Evolutionary conservation across 2,113 vertebrate species (phyloP).

Genomic region (Tachysurus vachellii): DNA sequence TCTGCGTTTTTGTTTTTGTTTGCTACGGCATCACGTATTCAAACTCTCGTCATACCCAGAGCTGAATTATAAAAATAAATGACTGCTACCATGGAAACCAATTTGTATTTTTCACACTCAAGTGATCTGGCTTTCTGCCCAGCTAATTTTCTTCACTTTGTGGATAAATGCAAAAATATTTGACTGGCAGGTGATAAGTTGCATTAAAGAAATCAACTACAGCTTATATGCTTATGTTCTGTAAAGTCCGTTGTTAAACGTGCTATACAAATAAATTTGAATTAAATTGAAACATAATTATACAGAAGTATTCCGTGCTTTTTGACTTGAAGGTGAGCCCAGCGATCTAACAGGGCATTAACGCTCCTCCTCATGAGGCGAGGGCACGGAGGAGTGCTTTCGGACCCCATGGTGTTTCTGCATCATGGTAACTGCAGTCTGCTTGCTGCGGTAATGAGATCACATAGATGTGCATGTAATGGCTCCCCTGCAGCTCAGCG

Average conservation of each 20-base stretch:
- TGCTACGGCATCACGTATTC: neutral
- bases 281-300: no score
- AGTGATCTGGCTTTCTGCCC: neutral
- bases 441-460: slow-evolving; percentile 73
- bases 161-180: neutral
- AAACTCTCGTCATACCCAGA: neutral
- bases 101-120: neutral
- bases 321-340: neutral
- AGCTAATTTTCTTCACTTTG: neutral
- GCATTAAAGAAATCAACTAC: no score
- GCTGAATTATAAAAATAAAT: neutral
- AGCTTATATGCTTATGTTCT: no score
- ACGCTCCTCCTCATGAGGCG: slow-evolving; percentile 45
- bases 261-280: no score
- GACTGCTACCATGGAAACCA: neutral
- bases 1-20: neutral
- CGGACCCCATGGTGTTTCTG: slow-evolving; percentile 13
- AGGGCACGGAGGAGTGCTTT: slow-evolving; percentile 17
- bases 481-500: slow-evolving; percentile 74
- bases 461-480: slow-evolving; percentile 72
- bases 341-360: neutral
- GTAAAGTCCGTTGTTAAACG: no score
- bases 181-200: neutral
- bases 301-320: neutral
- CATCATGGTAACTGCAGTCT: slow-evolving; percentile 49